A percentile compares a stretch with the other conserved stretches of the same genome.
phyloP scores from a whole-genome alignment of 2,888 invertebrate species.

The Caenorhabditis sp. region DNA sequence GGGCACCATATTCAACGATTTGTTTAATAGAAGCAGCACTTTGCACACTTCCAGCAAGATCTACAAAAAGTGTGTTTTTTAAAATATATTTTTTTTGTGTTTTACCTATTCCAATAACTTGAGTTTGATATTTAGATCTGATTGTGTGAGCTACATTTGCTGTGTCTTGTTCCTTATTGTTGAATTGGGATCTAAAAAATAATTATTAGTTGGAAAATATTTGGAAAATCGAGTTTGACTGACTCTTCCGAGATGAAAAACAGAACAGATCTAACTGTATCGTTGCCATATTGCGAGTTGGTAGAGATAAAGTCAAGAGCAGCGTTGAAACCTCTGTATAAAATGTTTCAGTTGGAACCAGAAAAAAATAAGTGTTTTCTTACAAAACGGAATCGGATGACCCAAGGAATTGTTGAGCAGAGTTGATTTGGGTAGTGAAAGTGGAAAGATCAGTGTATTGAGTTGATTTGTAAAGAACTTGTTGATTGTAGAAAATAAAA shows the following conservation, averaged over 20 bases:
- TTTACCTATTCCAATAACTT: conserved; percentile 28
- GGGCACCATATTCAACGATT: conserved; percentile 15
- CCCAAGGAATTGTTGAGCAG: conserved; percentile 15
- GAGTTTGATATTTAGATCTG: conserved; percentile 18
- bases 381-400: conserved; percentile 16
- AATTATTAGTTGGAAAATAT: too few relatives aligned
- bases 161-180: neutral
- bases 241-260: conserved; percentile 32
- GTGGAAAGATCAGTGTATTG: conserved; percentile 7
- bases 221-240: too few relatives aligned
- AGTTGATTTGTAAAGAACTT: conserved; percentile 18
- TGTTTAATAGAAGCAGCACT: conserved; percentile 12
- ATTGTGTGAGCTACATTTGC: conserved; percentile 5
- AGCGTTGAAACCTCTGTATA: conserved; percentile 28
- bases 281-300: conserved; percentile 18
- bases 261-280: conserved; percentile 15
- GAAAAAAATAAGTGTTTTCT: conserved; percentile 1
- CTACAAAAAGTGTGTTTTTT: neutral
- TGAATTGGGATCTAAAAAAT: conserved; percentile 9
- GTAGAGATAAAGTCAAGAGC: conserved; percentile 20
- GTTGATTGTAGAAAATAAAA: conserved; percentile 28
- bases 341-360: neutral
- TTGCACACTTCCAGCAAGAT: conserved; percentile 16
- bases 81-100: too few relatives aligned
- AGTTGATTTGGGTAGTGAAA: conserved; percentile 7